These are phyloP conservation scores for Tenthredo mesomela DNA, from an alignment of 2,888 invertebrate species.

Conservation along the genomic window DNA sequence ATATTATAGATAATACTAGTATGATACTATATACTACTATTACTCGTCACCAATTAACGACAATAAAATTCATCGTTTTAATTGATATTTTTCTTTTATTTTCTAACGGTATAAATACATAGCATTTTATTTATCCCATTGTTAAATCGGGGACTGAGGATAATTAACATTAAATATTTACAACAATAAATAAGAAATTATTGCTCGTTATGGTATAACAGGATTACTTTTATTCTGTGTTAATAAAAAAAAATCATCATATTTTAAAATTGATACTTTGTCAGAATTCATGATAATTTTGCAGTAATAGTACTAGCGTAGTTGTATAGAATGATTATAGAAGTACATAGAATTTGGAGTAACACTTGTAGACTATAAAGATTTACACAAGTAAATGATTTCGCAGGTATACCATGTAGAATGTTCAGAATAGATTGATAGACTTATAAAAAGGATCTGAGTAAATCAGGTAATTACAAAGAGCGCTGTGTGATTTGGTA, in stretches of 20 bases:
- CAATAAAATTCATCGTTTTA: constrained; percentile 62
- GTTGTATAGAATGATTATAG: neutral
- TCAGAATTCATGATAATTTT: neutral
- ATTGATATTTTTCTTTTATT: constrained; percentile 65
- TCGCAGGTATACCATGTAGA: neutral
- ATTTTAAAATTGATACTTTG: neutral
- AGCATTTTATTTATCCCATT: neutral
- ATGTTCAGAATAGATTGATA: neutral
- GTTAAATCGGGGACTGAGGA: neutral
- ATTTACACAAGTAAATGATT: neutral
- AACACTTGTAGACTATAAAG: neutral
- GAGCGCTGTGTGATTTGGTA: neutral
- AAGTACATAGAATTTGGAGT: neutral
- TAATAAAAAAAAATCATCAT: neutral
- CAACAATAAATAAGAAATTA: constrained; percentile 53
- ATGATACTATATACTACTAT: no score
- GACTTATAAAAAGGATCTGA: neutral
- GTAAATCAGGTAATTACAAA: neutral
- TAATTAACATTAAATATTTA: neutral
- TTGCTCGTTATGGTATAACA: constrained; percentile 19
- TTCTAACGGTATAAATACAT: constrained; percentile 61
- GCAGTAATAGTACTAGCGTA: neutral
- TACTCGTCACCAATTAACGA: constrained; percentile 62
- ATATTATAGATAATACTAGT: constrained; percentile 55
- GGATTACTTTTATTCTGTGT: neutral